phyloP scores from a whole-genome alignment of 2,113 vertebrate species.

The Probosciger aterrimus region DNA sequence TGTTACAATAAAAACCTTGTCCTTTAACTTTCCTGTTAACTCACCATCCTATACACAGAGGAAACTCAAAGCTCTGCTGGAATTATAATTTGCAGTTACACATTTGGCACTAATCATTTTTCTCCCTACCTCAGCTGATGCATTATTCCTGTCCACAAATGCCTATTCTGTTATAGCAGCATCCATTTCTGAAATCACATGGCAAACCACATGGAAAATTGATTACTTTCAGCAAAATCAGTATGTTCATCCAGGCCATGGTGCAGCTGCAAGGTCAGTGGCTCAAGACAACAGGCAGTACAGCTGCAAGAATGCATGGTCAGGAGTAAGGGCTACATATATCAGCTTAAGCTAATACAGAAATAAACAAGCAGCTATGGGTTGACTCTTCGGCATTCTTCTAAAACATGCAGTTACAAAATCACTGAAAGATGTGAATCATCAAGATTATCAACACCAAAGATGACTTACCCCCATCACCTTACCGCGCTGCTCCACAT shows the following conservation, averaged over 20 bases:
- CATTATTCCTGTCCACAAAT: neutral
- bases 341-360: neutral
- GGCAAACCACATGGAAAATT: neutral
- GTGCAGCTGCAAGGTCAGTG: neutral
- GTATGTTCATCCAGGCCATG: neutral
- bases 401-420: neutral
- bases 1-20: neutral
- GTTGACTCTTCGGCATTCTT: neutral
- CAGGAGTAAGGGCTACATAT: neutral
- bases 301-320: neutral
- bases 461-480: conserved; percentile 92
- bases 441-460: neutral
- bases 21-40: neutral
- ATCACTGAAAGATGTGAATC: neutral
- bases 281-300: neutral
- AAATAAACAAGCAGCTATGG: neutral
- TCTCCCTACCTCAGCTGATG: neutral
- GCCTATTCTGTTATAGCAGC: neutral
- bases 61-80: neutral
- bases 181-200: neutral
- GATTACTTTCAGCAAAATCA: neutral
- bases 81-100: neutral
- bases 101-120: neutral
- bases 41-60: neutral
- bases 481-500: conserved; percentile 92